Base-by-base conservation (phyloP, 2,113 vertebrate species). In the Vireo altiloquus region DNA sequence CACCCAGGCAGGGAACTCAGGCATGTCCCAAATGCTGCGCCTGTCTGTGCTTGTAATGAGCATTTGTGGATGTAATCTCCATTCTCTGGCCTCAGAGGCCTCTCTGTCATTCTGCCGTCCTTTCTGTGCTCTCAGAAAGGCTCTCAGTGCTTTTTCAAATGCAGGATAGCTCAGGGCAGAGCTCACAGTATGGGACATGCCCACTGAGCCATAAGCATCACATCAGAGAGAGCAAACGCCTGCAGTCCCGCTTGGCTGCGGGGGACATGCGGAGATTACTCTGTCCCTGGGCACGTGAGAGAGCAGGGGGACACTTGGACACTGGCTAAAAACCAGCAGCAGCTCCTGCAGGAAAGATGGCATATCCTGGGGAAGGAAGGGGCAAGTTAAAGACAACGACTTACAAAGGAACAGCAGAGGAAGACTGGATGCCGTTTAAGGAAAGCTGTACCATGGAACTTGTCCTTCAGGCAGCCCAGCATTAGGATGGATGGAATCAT, bases 211-310 rank as follows among this genome's bases (percentile, higher is more conserved):
- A 37, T 4, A 20, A 91, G 44, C 56, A 54, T 37, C 6, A 1
- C 2, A 3, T 10, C 5, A 47, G 37, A 69, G 31, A 47, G n/a
- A 57, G 54, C 46, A 21, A 24, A 1, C 7, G 3, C 50, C 68
- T 1, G 1, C 56, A 54, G 68, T 15, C 33, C 59, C 27, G 68
- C 46, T 52, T 7, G 19, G 80, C 57, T 3, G 0, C 0, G 0
- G 37, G 40, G 16, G 14, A 53, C 3, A 2, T 0, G 33, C 13
- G 5, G 61, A 23, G 22, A 16, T 21, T 11, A 40, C 42, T 11
- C 57, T 11, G 28, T 19, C 16, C 74, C 65, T 31, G 22, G 30
- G 30, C 3, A 1, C 0, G 1, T 2, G 3, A 53, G 10, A 21
- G 39, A 47, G 22, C 42, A n/a, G 25, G 3, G 23, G 33, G 31